A percentile compares a stretch with the other conserved stretches of the same genome.
phyloP scores from a whole-genome alignment of 2,888 invertebrate species.

The Melanargia galathea region DNA sequence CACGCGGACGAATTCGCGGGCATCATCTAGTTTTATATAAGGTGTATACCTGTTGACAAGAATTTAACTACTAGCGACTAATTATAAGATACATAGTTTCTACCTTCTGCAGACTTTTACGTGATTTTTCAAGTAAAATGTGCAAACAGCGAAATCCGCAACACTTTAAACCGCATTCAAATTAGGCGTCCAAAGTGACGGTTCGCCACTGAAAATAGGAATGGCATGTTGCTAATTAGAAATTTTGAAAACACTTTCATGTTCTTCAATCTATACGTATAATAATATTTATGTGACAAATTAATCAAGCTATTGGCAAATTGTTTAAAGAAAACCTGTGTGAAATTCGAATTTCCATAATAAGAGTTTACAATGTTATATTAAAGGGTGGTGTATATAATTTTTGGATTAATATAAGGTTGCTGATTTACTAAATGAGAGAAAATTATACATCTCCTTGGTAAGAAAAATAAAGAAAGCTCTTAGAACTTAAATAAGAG shows the following conservation, averaged over 20 bases:
- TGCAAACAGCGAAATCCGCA: constrained; percentile 25
- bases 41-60: too few relatives aligned
- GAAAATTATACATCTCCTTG: too few relatives aligned
- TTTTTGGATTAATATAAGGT: too few relatives aligned
- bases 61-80: too few relatives aligned
- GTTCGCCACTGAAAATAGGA: constrained; percentile 35
- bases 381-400: too few relatives aligned
- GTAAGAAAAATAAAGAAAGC: neutral
- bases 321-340: too few relatives aligned
- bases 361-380: too few relatives aligned
- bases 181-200: constrained; percentile 33
- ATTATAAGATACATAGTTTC: neutral
- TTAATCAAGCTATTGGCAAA: neutral
- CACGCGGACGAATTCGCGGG: too few relatives aligned
- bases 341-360: too few relatives aligned
- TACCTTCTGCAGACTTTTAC: constrained; percentile 9
- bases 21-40: too few relatives aligned
- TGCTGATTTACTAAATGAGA: too few relatives aligned
- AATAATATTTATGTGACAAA: neutral
- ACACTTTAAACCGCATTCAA: constrained; percentile 38
- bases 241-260: constrained; percentile 26
- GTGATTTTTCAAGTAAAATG: constrained; percentile 18
- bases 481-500: neutral
- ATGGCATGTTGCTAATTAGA: constrained; percentile 36
- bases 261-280: constrained; percentile 11